Base-by-base conservation (phyloP, 2,888 invertebrate species). In the Saturnia japonica region DNA sequence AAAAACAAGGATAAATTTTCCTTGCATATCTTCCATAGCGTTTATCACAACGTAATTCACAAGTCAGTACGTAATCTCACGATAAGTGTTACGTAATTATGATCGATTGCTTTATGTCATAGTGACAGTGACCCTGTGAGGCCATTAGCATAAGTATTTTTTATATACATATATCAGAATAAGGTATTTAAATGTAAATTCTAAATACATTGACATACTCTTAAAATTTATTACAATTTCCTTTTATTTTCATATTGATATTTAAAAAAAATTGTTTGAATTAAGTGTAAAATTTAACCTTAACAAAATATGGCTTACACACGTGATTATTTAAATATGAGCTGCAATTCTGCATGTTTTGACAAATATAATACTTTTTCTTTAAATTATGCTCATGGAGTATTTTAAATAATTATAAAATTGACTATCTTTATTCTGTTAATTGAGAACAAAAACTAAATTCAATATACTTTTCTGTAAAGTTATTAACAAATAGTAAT, bases 41-140 rank as follows among this genome's bases (percentile, higher is more conserved):
- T 42, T 68, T 60, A 60, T 60, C 57, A 14, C 25, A 6, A 28
- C 57, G 28, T 60, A 25, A 60, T 60, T 60, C 25, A 25, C 57
- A 25, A 60, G 28, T 6, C 28, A 28, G 25, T 14, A 28, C 25
- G 47, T 67, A 42, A 47, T 47, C 47, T 51, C 28, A 34, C 12
- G 28, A 34, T 51, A 68, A 68, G 34, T 51, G 51, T 51, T 45
- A 68, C 42, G n/a, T 45, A 51, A 54, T 68, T 54, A 68, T 57
- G 40, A 57, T 57, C 54, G 57, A 25, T 57, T 68, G 68, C 42
- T 57, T 42, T 42, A 54, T 54, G 68, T n/a, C 28, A 54, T 19
- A 22, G 16, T 68, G 68, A 68, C 57, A 68, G 22, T 81, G 81
- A 83, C 80, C 79, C 70, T 70, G 67, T 73, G 72, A 72, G 57